These are phyloP conservation scores for Capitella teleta DNA, from an alignment of 1,140 invertebrate species.

Conservation along the genomic window DNA sequence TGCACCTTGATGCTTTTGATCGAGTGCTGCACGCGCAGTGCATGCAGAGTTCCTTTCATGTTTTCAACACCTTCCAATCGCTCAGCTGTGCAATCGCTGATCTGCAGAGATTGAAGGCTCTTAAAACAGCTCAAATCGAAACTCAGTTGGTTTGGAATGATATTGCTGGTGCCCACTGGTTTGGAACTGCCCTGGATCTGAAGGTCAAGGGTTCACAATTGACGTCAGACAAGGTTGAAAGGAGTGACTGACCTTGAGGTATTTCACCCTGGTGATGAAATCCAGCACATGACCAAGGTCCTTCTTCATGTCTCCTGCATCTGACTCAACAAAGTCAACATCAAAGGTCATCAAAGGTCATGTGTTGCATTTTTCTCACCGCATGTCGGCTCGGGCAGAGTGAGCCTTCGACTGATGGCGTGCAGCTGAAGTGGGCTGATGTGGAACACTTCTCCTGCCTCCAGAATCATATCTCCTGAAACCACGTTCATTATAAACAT, in stretches of 20 bases:
- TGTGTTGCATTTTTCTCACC: slow-evolving; percentile 17
- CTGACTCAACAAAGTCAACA: slow-evolving; percentile 43
- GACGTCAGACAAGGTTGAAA: not conserved
- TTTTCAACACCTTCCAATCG: slow-evolving; percentile 26
- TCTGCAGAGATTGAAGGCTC: slow-evolving; percentile 44
- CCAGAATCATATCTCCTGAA: slow-evolving; percentile 32
- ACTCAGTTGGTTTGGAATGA: slow-evolving; percentile 62
- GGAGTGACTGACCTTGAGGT: slow-evolving; percentile 25
- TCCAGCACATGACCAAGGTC: slow-evolving; percentile 84
- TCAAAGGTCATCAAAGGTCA: not conserved
- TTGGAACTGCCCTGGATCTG: slow-evolving; percentile 57
- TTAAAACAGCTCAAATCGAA: slow-evolving; percentile 77
- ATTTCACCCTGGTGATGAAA: slow-evolving; percentile 65
- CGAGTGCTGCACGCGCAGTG: slow-evolving; percentile 20
- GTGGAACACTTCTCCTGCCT: slow-evolving; percentile 22
- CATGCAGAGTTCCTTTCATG: slow-evolving; percentile 28
- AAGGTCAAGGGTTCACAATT: slow-evolving; percentile 34
- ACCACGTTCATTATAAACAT: not conserved
- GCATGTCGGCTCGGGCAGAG: slow-evolving; percentile 65
- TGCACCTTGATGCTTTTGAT: slow-evolving; percentile 23
- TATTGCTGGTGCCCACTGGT: slow-evolving; percentile 63
- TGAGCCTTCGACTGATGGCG: slow-evolving; percentile 74
- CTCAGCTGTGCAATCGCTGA: slow-evolving; percentile 23
- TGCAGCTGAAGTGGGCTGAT: slow-evolving; percentile 55
- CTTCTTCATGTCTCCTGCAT: slow-evolving; percentile 52